Evolutionary conservation across 2,797 vertebrate genomes (phyloP), one percentile per base, ranked within the genome.

Genomic region (Pteronotus mesoamericanus): DNA sequence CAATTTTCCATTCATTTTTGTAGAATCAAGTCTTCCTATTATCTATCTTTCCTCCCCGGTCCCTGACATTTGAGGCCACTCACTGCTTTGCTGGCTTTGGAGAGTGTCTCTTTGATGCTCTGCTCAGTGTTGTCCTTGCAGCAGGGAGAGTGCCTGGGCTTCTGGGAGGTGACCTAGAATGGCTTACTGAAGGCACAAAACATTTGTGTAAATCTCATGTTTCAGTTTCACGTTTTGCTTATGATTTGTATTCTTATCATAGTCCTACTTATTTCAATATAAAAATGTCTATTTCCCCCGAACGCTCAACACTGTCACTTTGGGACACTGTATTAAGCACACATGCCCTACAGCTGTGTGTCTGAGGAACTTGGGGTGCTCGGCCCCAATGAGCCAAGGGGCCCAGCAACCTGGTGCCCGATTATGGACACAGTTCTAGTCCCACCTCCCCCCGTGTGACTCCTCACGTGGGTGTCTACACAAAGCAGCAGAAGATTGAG

Each of bases 391-490:
- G 44, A 61, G 1, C 9, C 10, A 3, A 37, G 44, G 61, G 14
- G 64, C 2, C 1, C 26, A 24, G 79, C 39, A 46, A 22, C 21
- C 14, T 72, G 16, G 39, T 37, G 26, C 24, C 46, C 0, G 3
- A 9, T 7, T 22, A 22, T 71, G 87, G 19, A 42, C 53, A 32
- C 29, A 29, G 12, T 51, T 48, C 18, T 77, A 37, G 39, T 44
- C 5, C 19, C 10, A 44, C 15, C 8, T 32, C 18, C n/a, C 19
- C 24, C 32, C 1, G 11, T 0, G 18, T 32, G 11, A 34, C 26
- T 87, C 18, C 44, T 84, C 4, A 32, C 29, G 0, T 12, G 18
- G 59, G n/a, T 24, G 48, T 39, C 90, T 2, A 22, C 19, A n/a
- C 32, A 69, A 69, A 82, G 29, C 12, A 68, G 34, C 2, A 14